Evolutionary conservation across 2,113 vertebrate species (phyloP), one percentile per base, ranked within the genome.

Genomic region (Catharus fuscescens): DNA sequence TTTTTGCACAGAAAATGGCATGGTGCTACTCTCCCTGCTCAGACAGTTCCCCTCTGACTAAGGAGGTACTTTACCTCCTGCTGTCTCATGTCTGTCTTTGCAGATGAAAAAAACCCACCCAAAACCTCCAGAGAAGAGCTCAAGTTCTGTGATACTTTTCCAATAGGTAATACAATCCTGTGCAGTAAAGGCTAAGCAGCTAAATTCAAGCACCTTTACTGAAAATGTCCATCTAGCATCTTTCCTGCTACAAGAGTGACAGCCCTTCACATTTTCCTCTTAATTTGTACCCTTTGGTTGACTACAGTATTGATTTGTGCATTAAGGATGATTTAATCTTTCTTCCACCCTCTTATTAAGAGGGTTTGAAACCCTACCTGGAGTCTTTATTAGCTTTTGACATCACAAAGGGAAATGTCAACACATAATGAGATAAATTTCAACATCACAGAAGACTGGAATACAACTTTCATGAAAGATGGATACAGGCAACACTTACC

Each of bases 291-390:
- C 56, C 80, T 86, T 93, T 86, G 65, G 67, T 92, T 89, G 88
- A 86, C 85, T 90, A 16, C 66, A 60, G 28, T 92, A 92, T 95
- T 88, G 93, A 96, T 93, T 95, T 78, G 74, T 93, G 67, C 76
- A 88, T 97, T 92, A 93, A 78, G 76, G 69, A 88, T 94, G 90
- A 96, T 96, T 95, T 96, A 92, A 93, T 92, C 92, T 95, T 94
- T 92, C 88, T 93, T 94, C 66, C 48, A 92, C 92, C 34, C 32
- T 94, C 42, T 88, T 40, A 61, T 74, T 97, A 92, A 92, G 67
- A 93, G 59, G 26, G 52, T 64, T 71, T 67, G 90, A 85, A 83
- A 93, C 81, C 70, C 90, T 83, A 25, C 71, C 48, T 97, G 92
- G 60, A 91, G 66, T 96, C 92, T 97, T 95, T 90, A 86, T 96